Conservation (phyloP, 2,113 vertebrate genomes). For the Myiopsitta monachus region DNA sequence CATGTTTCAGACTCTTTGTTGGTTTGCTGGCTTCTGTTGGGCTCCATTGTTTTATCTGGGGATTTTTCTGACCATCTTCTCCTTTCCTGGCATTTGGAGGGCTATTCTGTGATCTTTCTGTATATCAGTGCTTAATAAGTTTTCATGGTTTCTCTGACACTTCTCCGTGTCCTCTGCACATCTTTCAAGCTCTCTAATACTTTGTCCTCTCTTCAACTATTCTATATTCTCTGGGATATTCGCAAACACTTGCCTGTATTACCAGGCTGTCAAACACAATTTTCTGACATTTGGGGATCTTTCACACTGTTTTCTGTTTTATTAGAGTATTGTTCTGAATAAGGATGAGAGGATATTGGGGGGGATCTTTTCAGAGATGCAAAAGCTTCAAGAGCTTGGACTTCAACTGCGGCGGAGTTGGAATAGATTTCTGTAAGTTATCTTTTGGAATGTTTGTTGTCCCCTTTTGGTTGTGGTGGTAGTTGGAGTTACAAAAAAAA, state of each 20-base stretch:
- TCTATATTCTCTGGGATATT: neutral
- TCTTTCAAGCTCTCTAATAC: neutral
- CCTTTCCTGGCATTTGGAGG: neutral
- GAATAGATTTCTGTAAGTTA: neutral
- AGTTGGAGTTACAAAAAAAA: neutral
- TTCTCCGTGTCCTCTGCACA: neutral
- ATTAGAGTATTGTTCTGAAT: neutral
- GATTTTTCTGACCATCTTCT: neutral
- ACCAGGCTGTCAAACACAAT: neutral
- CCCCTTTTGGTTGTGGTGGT: neutral
- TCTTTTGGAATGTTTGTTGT: neutral
- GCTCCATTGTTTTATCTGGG: neutral
- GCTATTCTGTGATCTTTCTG: neutral
- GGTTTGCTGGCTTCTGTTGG: neutral
- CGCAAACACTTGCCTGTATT: neutral
- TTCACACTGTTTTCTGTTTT: neutral
- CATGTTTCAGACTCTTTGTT: neutral
- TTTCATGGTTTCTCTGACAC: neutral
- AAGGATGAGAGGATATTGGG: neutral
- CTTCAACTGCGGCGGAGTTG: neutral
- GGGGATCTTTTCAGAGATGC: neutral
- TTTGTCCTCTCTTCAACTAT: neutral
- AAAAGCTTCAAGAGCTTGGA: neutral
- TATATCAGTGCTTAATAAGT: neutral
- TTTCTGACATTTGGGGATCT: neutral